These are phyloP conservation scores for Cnemophilus loriae DNA, from an alignment of 2,113 vertebrate species.

Conservation along the genomic window DNA sequence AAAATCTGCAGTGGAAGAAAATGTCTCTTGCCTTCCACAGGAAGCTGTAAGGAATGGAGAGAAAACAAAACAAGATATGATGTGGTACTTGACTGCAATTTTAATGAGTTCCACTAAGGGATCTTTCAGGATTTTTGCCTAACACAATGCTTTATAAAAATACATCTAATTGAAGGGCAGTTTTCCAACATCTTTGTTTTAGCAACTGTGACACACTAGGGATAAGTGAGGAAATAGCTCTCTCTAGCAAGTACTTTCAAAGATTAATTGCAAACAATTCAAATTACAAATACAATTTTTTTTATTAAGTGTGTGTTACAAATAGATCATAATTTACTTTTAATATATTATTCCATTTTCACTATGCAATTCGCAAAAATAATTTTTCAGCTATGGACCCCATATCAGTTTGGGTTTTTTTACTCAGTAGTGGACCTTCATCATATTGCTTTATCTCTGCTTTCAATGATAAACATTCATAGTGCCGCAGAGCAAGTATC, in stretches of 20 bases:
- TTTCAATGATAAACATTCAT: neutral
- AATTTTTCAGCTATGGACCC: neutral
- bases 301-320: neutral
- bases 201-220: neutral
- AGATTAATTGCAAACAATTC: neutral
- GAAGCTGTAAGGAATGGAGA: neutral
- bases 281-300: neutral
- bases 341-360: neutral
- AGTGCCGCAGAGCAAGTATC: neutral
- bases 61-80: constrained; percentile 5
- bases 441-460: neutral
- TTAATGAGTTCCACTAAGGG: neutral
- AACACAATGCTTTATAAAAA: neutral
- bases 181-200: neutral
- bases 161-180: neutral
- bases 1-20: neutral
- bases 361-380: neutral
- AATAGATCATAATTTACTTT: neutral
- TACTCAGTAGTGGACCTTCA: neutral
- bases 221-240: neutral
- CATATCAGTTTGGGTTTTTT: neutral
- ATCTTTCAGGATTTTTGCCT: neutral
- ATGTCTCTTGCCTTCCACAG: neutral
- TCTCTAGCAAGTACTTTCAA: neutral
- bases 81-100: neutral